These are phyloP conservation scores for Caenorhabditis briggsae DNA, from an alignment of 1,140 invertebrate genomes.

Conservation along the genomic window DNA sequence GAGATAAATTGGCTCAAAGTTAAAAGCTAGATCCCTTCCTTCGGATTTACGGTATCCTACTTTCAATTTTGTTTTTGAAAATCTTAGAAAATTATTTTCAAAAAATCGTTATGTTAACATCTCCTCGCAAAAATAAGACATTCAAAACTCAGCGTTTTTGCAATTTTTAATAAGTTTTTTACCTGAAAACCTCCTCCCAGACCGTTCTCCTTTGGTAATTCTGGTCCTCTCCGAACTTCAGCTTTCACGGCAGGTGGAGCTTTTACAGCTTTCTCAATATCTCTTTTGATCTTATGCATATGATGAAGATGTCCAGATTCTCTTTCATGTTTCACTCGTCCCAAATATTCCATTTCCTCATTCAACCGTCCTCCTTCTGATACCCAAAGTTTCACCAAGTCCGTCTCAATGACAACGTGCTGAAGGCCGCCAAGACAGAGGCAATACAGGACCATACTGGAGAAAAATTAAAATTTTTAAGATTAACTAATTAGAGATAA, in stretches of 20 bases:
- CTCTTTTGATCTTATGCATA: conserved; percentile 21
- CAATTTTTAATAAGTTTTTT: too few species aligned
- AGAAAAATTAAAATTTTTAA: conserved; percentile 5
- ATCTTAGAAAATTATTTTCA: too few species aligned
- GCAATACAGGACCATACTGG: conserved; percentile 68
- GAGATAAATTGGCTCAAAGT: too few species aligned
- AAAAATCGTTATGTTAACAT: too few species aligned
- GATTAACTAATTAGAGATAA: not conserved
- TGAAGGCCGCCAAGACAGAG: conserved; percentile 71
- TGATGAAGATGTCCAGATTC: conserved; percentile 64
- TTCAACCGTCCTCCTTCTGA: conserved; percentile 76
- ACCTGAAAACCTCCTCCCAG: conserved; percentile 73
- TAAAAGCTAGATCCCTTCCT: too few species aligned
- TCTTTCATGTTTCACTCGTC: conserved; percentile 65
- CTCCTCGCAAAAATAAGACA: too few species aligned
- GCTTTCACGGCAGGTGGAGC: conserved; percentile 18
- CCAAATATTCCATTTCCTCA: conserved; percentile 72
- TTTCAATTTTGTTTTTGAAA: too few species aligned
- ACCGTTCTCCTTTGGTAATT: conserved; percentile 74
- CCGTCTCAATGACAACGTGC: conserved; percentile 76
- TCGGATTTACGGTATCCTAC: too few species aligned
- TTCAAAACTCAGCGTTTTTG: too few species aligned
- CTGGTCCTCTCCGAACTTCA: conserved; percentile 55
- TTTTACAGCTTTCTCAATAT: conserved; percentile 31
- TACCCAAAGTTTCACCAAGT: conserved; percentile 77